Base-by-base conservation (phyloP, 2,797 vertebrate genomes). In the Crocidura indochinensis region DNA sequence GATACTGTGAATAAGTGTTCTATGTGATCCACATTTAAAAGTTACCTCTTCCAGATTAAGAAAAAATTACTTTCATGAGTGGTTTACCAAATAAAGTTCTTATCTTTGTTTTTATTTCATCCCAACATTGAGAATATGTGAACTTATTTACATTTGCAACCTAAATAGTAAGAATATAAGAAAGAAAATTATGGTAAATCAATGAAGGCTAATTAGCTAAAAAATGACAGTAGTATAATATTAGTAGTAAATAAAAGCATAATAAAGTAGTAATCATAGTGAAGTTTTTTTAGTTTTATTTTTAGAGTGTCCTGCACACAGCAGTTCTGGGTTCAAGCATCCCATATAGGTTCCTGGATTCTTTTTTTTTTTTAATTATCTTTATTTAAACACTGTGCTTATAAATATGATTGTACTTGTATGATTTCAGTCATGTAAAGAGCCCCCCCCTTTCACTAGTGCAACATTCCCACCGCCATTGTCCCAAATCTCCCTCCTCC, bases 1-100 rank as follows among this genome's bases (percentile, higher is more conserved):
- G 31, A 38, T 8, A 7, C 0, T 38, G 1, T 49, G 15, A 3
- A 15, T 4, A 29, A 64, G 53, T 4, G 29, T 2, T 15, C 49
- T n/a, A 9, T 76, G 20, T 14, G 5, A 22, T 53, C 56, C 22
- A 64, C n/a, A 38, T 6, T 56, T 67, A 8, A 65, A 14, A 17
- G 1, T n/a, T 12, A 0, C 27, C 56, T 19, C 8, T n/a, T 38
- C 12, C 3, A 15, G n/a, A 75, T 67, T 75, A 29, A 71, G 92
- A 67, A 27, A 44, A 31, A 64, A 24, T 11, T 24, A 20, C 75
- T 49, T 49, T 85, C 31, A 5, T 83, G 9, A 4, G 26, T 65
- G 65, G 2, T 64, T 83, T 56, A 31, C 29, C 73, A 49, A 1
- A 2, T 67, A 64, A n/a, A 6, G 76, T 24, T n/a, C 8, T 81